Evolutionary conservation across 2,888 invertebrate genomes (phyloP), one percentile per base, ranked within the genome.

Genomic region (Drosophila lacicola): DNA sequence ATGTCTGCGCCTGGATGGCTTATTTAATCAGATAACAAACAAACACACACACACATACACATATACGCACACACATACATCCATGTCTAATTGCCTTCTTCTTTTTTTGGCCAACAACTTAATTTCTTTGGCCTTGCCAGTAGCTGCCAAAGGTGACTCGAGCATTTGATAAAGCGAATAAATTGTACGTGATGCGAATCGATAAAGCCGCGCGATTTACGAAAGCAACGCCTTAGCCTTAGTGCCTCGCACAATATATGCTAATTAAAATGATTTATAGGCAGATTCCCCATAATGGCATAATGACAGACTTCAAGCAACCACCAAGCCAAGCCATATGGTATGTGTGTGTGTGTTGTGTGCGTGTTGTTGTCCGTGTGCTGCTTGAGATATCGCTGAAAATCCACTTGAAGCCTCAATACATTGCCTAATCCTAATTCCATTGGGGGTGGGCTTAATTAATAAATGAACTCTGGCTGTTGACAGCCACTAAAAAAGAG

Each of bases 191-290:
- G 73, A 64, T 65, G 54, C 21, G 74, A 75, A 79, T 75, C 75
- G 64, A 75, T 75, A 78, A 74, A 78, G 42, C 49, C 44, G 55
- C 58, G 45, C 62, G 58, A 56, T 74, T 78, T 63, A 54, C 56
- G 63, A 58, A 19, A 46, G 58, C 39, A 62, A 58, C 68, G 54
- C 58, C 67, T 25, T 5, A 46, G 42, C 14, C 25, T 34, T 11
- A 36, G 14, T 21, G 14, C 17, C 49, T n/a, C 33, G n/a, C 13
- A 49, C 33, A 45, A 49, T 53, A 49, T 60, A 75, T 74, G 89
- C 78, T 88, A 82, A 82, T 86, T 76, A 70, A 76, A 82, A 86
- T 86, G 77, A 88, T 88, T 82, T 86, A 86, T 82, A 42, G 51
- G 44, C 56, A 63, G 58, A 55, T 60, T 53, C 56, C 19, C 49